phyloP scores from a whole-genome alignment of 2,888 invertebrate species.

The Thyatira batis region DNA sequence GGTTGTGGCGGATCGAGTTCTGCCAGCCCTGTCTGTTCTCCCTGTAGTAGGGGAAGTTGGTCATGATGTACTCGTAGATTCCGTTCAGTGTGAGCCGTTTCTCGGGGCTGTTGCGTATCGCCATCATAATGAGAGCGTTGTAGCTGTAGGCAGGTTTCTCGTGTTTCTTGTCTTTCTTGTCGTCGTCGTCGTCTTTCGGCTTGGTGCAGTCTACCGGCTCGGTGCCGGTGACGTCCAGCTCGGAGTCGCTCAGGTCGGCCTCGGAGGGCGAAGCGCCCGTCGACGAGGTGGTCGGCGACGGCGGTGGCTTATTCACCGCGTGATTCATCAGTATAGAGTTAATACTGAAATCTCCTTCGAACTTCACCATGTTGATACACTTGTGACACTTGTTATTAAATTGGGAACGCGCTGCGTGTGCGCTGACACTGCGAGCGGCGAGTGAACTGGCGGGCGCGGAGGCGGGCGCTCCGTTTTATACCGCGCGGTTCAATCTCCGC shows the following conservation, averaged over 20 bases:
- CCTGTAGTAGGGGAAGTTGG: constrained; percentile 98
- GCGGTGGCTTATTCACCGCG: constrained; percentile 68
- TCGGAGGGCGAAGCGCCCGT: constrained; percentile 65
- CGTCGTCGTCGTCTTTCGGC: constrained; percentile 60
- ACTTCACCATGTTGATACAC: constrained; percentile 77
- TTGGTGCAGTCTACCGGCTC: constrained; percentile 88
- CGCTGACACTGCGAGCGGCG: constrained; percentile 61
- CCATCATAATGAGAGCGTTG: constrained; percentile 99
- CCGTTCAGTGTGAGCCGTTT: constrained; percentile 97
- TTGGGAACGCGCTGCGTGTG: constrained; percentile 52
- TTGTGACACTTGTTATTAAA: constrained; percentile 35
- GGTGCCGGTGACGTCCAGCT: constrained; percentile 90
- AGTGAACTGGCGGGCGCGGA: constrained; percentile 73
- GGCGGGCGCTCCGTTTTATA: constrained; percentile 70
- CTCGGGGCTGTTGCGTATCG: constrained; percentile 96
- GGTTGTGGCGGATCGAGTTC: constrained; percentile 98
- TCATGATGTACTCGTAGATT: constrained; percentile 99
- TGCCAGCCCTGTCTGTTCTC: constrained; percentile 99
- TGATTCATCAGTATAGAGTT: constrained; percentile 87
- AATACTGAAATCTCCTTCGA: constrained; percentile 90
- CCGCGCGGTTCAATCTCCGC: constrained; percentile 47
- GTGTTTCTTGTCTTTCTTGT: constrained; percentile 84
- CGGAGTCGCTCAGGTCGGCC: constrained; percentile 83
- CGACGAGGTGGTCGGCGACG: constrained; percentile 69
- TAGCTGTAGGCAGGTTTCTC: constrained; percentile 99